Base-by-base conservation (phyloP, 2,888 invertebrate genomes). In the Neelides folsomi region DNA sequence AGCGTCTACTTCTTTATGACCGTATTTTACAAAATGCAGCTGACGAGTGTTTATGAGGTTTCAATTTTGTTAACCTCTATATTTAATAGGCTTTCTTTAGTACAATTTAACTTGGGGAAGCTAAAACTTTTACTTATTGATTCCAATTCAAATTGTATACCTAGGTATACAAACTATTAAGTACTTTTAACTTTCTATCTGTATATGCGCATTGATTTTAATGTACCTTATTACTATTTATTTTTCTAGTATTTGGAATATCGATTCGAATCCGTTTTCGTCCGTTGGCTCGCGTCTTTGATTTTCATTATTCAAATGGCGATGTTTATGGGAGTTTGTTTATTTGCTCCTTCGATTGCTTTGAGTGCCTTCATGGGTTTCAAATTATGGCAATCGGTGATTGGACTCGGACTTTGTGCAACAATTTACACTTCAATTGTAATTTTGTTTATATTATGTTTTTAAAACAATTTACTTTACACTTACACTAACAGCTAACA, bases 351-450 rank as follows among this genome's bases (percentile, higher is more conserved):
- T 13, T 57, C 62, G 2, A 63, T 65, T 35, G 63, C 65, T 2
- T 51, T 65, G 51, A 54, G 54, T 15, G 49, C 60, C 2, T 60
- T 65, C 38, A 60, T 65, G 57, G 63, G 63, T 18, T 43, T 65
- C 16, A 45, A 59, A 45, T 15, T 60, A 20, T 65, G 63, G 63
- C 58, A 58, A 19, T 59, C 60, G 15, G 54, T 62, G 13, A 35
- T 65, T 43, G 63, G 63, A 2, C 54, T 65, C 6, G 65, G 63
- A n/a, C 35, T 60, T 16, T 62, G 63, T 55, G 65, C 59, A 2
- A 63, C 62, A 2, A 48, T 63, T 12, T 65, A 65, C 55, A 65
- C 65, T 5, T 60, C 61, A 40, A 58, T 64, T 47, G 64, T 59
- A 57, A 46, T 13, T 34, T 19, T 46, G 3, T 27, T 27, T 27